Conservation (phyloP, 2,797 vertebrate genomes). For the Miichthys miiuy region DNA sequence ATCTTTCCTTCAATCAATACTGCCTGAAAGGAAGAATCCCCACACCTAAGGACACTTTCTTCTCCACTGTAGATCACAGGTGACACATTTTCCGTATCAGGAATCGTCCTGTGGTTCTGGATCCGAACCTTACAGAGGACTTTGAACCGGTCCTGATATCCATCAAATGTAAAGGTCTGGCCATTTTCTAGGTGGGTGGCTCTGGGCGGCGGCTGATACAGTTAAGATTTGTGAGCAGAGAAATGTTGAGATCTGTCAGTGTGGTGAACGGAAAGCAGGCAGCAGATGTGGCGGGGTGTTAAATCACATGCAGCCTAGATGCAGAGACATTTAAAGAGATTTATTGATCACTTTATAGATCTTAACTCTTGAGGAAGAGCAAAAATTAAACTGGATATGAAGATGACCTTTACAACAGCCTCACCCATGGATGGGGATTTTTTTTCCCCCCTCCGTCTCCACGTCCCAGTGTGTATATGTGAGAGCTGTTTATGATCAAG, state of each 20-base stretch:
- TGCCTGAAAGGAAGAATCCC: conserved; percentile 72
- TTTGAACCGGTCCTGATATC: conserved; percentile 66
- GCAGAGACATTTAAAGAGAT: conserved; percentile 84
- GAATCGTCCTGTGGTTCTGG: conserved; percentile 43
- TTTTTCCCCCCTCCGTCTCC: conserved; percentile 7
- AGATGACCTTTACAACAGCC: conserved; percentile 83
- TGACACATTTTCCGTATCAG: conserved; percentile 70
- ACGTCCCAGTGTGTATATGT: conserved; percentile 36
- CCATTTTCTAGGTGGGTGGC: conserved; percentile 34
- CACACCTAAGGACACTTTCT: conserved; percentile 75
- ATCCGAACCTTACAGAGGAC: conserved; percentile 67
- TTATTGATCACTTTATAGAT: conserved; percentile 87
- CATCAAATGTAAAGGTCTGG: conserved; percentile 58
- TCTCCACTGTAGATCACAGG: conserved; percentile 67
- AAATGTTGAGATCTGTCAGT: conserved; percentile 51
- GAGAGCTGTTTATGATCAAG: conserved; percentile 53
- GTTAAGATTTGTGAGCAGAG: conserved; percentile 47
- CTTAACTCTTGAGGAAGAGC: conserved; percentile 82
- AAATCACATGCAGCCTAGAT: conserved; percentile 79
- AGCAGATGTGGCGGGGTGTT: conserved; percentile 64
- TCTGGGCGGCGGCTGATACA: conserved; percentile 11
- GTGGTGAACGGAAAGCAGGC: conserved; percentile 50
- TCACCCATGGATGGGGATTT: conserved; percentile 55
- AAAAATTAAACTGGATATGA: conserved; percentile 81
- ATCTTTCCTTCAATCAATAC: conserved; percentile 81